A percentile compares a stretch with the other conserved stretches of the same genome.
These are phyloP conservation scores for Leptoteleia sp. DNA, from an alignment of 1,140 invertebrate species.

Conservation along the genomic window DNA sequence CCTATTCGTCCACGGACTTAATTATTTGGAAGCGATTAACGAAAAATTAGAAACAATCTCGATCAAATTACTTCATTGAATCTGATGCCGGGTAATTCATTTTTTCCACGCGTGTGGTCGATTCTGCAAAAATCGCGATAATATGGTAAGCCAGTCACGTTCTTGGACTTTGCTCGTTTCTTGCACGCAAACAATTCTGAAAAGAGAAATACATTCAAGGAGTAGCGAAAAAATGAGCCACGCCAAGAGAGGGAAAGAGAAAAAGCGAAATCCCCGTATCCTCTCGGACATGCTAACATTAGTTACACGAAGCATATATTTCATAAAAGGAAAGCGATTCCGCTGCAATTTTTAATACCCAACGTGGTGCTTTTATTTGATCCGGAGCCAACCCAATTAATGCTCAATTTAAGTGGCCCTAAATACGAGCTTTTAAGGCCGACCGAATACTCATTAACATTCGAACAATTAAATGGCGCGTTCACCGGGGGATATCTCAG, in stretches of 20 bases:
- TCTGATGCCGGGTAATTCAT: conserved; percentile 55
- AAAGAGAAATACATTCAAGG: conserved; percentile 62
- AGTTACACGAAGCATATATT: conserved; percentile 60
- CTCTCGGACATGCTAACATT: conserved; percentile 58
- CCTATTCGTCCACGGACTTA: conserved; percentile 10
- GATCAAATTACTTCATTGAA: conserved; percentile 54
- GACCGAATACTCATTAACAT: conserved; percentile 23
- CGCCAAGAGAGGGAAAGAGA: conserved; percentile 19
- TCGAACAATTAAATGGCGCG: conserved; percentile 21
- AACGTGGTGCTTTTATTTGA: conserved; percentile 28
- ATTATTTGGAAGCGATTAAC: conserved; percentile 13
- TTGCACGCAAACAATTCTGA: conserved; percentile 65
- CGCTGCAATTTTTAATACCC: conserved; percentile 33
- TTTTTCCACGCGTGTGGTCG: conserved; percentile 62
- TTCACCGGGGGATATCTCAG: conserved; percentile 3
- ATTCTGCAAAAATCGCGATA: conserved; percentile 60
- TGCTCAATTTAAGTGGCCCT: conserved; percentile 13
- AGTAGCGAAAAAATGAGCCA: conserved; percentile 51
- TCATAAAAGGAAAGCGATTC: conserved; percentile 60
- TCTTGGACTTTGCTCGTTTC: conserved; percentile 63
- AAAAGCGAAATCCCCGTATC: conserved; percentile 29
- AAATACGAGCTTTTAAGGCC: conserved; percentile 12
- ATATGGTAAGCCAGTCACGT: conserved; percentile 65
- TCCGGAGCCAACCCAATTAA: conserved; percentile 20
- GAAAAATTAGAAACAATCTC: conserved; percentile 31